Evolutionary conservation across 2,113 vertebrate species (phyloP).

Genomic region (Corythornis madagascariensis): DNA sequence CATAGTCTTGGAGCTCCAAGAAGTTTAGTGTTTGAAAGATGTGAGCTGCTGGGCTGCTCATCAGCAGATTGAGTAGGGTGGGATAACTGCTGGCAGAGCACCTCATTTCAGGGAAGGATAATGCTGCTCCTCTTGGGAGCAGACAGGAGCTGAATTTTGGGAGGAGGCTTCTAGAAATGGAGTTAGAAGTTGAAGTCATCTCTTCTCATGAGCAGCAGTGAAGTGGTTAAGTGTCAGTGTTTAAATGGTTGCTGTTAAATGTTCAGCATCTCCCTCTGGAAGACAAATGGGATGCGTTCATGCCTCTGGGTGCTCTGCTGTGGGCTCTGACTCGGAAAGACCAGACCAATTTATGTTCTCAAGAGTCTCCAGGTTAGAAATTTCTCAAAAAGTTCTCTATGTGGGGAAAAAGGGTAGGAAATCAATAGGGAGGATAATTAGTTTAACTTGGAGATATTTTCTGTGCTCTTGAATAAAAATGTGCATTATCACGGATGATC

Average conservation of each 20-base stretch:
- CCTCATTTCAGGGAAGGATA: rapidly evolving
- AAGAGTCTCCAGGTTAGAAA: not conserved
- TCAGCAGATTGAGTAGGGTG: not conserved
- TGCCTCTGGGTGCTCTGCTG: slow-evolving; percentile 14
- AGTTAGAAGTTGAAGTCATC: not conserved
- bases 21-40: not conserved
- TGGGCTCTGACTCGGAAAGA: slow-evolving; percentile 5
- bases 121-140: rapidly evolving
- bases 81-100: not conserved
- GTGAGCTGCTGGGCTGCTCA: not conserved
- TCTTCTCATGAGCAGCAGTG: not conserved
- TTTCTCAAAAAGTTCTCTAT: not conserved
- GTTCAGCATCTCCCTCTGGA: not conserved
- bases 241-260: not conserved
- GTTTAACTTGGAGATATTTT: not conserved
- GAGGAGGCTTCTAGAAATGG: not conserved
- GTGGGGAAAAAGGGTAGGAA: not conserved
- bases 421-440: slow-evolving; percentile 33
- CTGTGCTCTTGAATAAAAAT: not conserved
- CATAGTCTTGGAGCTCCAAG: rapidly evolving
- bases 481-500: not conserved
- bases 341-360: not conserved
- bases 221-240: not conserved
- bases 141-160: not conserved
- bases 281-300: slow-evolving; percentile 17